Evolutionary conservation across 2,888 invertebrate genomes (phyloP).

Genomic region (Melolontha melolontha): DNA sequence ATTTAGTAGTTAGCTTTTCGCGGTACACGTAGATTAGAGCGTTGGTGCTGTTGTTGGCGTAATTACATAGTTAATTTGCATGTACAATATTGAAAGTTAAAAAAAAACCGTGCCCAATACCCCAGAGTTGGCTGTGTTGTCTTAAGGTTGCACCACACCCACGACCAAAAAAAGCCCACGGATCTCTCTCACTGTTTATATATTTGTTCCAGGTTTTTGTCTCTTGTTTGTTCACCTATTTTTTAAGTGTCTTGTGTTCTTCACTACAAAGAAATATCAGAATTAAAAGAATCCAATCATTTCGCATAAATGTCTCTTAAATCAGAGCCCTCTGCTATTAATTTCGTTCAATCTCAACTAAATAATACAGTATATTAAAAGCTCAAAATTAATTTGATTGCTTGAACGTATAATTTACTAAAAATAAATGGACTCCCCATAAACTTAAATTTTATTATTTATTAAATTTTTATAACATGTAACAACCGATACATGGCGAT

Average conservation of each 20-base stretch:
- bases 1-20: conserved; percentile 55
- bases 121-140: conserved; percentile 66
- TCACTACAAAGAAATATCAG: too few species aligned
- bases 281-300: too few species aligned
- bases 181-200: conserved; percentile 47
- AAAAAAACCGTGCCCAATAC: conserved; percentile 50
- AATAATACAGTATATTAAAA: too few species aligned
- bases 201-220: conserved; percentile 12
- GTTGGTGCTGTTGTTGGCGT: conserved; percentile 53
- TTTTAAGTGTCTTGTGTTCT: conserved; percentile 49
- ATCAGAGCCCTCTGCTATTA: too few species aligned
- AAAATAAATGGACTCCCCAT: too few species aligned
- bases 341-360: too few species aligned
- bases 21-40: conserved; percentile 57
- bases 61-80: conserved; percentile 52
- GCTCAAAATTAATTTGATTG: too few species aligned
- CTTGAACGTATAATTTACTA: too few species aligned
- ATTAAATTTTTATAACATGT: too few species aligned
- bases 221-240: conserved; percentile 17
- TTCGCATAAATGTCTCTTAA: too few species aligned
- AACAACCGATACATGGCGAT: too few species aligned
- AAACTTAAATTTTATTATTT: too few species aligned
- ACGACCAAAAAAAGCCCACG: conserved; percentile 51
- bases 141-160: conserved; percentile 63
- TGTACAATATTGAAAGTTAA: conserved; percentile 47